Evolutionary conservation across 2,888 invertebrate genomes (phyloP).

Genomic region (Lacanobia wlatinum): DNA sequence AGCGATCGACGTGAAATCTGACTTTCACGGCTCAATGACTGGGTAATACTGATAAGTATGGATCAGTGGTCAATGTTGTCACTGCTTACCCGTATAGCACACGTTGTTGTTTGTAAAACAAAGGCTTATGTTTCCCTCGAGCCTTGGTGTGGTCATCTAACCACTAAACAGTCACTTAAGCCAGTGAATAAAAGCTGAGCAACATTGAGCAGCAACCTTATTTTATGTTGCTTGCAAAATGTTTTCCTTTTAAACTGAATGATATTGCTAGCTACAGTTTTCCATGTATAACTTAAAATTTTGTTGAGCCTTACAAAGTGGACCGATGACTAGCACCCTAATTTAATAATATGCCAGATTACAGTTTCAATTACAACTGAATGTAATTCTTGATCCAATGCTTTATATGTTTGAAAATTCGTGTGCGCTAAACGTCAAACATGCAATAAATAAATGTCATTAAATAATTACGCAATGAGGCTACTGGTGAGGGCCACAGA

Average conservation of each 20-base stretch:
- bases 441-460: too few species aligned
- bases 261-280: not conserved
- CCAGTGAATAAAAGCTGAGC: not conserved
- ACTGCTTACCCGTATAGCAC: not conserved
- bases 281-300: not conserved
- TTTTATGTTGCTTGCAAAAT: not conserved
- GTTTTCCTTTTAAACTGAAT: not conserved
- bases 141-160: too few species aligned
- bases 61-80: constrained; percentile 6
- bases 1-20: constrained; percentile 22
- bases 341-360: too few species aligned
- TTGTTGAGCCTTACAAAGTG: not conserved
- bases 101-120: constrained; percentile 14
- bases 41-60: constrained; percentile 33
- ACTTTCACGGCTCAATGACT: constrained; percentile 33
- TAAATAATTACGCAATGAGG: too few species aligned
- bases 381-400: too few species aligned
- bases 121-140: constrained; percentile 2
- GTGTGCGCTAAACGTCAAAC: too few species aligned
- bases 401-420: too few species aligned
- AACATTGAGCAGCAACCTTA: not conserved
- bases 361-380: too few species aligned
- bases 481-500: too few species aligned
- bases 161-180: not conserved
- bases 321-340: too few species aligned